Conservation (phyloP, 1,140 invertebrate species). For the Zophobas morio region DNA sequence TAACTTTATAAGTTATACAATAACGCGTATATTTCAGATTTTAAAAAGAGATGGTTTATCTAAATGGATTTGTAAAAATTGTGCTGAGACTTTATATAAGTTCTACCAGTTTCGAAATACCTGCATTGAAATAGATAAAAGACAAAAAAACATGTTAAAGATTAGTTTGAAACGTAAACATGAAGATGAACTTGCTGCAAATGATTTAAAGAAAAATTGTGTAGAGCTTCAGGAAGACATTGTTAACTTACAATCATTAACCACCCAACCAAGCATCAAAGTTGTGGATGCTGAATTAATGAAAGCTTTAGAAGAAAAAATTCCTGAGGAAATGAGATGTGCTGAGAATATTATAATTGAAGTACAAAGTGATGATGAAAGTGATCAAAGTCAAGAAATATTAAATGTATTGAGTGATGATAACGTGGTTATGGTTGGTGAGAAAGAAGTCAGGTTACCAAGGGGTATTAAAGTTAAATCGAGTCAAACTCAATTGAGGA, state of each 20-base stretch:
- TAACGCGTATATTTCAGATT: slow-evolving; percentile 51
- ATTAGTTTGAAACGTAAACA: not conserved
- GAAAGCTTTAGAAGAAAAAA: slow-evolving; percentile 51
- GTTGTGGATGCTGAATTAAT: slow-evolving; percentile 49
- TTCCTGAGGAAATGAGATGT: slow-evolving; percentile 43
- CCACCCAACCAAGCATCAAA: not conserved
- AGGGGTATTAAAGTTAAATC: slow-evolving; percentile 51
- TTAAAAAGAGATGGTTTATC: slow-evolving; percentile 56
- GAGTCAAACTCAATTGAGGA: slow-evolving; percentile 50
- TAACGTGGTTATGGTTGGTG: slow-evolving; percentile 3
- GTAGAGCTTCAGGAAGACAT: not conserved
- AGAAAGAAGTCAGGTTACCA: slow-evolving; percentile 38
- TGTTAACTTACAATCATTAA: too few species aligned
- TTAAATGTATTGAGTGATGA: not conserved
- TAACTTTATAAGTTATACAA: slow-evolving; percentile 7
- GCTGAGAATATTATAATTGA: slow-evolving; percentile 50
- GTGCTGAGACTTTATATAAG: slow-evolving; percentile 49
- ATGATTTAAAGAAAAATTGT: not conserved
- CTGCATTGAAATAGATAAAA: slow-evolving; percentile 48
- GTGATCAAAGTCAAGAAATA: slow-evolving; percentile 1
- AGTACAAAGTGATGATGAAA: slow-evolving; percentile 44
- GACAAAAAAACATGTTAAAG: slow-evolving; percentile 32
- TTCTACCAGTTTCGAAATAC: slow-evolving; percentile 51
- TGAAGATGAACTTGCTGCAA: not conserved
- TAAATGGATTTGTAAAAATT: slow-evolving; percentile 58